Evolutionary conservation across 2,113 vertebrate species (phyloP), one percentile per base, ranked within the genome.

Genomic region (Pelodiscus sinensis): DNA sequence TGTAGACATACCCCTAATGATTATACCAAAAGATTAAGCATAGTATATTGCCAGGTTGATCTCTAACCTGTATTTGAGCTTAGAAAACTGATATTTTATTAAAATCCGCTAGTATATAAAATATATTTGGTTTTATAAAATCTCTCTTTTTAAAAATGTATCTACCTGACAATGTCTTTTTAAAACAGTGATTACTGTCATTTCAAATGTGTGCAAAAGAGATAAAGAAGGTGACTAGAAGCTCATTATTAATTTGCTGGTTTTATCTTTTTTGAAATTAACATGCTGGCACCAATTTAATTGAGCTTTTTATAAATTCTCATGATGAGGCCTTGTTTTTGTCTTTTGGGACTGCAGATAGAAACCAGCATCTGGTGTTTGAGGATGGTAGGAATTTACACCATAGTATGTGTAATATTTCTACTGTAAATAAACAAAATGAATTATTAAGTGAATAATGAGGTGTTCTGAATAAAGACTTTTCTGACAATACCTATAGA

Each of bases 351-450:
- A 97, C 88, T 97, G 52, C 44, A 82, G 83, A 98, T 92, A 94
- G 97, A 97, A 98, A 94, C 84, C 96, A 95, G 97, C 98, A 98
- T 98, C 98, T 98, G 98, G 96, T 97, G 94, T 97, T 98, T 97
- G 93, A 98, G 95, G 93, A 98, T 98, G 97, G 96, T 97, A 88
- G 97, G 96, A 97, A 98, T 97, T 97, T 98, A 94, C 91, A 97
- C 96, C 95, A 96, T 97, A 97, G 97, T 98, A 96, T 98, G 93
- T 97, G 96, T 97, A 98, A 97, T 98, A 97, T 96, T 96, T 97
- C 94, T 96, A 97, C 97, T 97, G 97, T 98, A 98, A 98, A 98
- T 98, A 98, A 98, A 98, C 97, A 98, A 97, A 98, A 97, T 97
- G 87, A 98, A 98, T 97, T 98, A 98, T 98, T 97, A 98, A 97